Percentiles rank a stretch among this genome's conserved stretches.
phyloP scores from a whole-genome alignment of 2,797 vertebrate genomes.

The Phoeniculus purpureus region DNA sequence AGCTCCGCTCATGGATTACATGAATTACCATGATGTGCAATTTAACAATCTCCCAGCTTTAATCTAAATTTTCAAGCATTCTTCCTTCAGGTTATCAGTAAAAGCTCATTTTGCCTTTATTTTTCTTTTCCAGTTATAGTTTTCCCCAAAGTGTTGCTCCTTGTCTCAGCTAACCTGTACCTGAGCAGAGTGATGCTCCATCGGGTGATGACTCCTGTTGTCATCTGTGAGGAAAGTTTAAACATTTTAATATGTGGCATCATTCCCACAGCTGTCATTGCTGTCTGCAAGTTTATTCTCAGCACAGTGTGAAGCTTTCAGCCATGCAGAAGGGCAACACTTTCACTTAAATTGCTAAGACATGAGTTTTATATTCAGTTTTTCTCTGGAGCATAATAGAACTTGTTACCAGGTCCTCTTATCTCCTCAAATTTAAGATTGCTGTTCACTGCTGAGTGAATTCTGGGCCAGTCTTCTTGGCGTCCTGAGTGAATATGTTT shows the following conservation, averaged over 20 bases:
- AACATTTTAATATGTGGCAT: conserved; percentile 74
- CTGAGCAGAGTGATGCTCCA: conserved; percentile 64
- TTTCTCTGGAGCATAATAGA: conserved; percentile 45
- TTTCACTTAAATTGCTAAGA: conserved; percentile 74
- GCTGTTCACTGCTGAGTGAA: neutral
- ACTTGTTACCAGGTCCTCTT: conserved; percentile 41
- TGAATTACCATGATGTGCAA: neutral
- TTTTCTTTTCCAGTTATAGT: neutral
- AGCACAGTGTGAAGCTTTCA: conserved; percentile 76
- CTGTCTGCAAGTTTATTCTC: conserved; percentile 81
- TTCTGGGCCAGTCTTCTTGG: neutral
- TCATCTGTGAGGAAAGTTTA: conserved; percentile 61
- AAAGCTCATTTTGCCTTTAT: neutral
- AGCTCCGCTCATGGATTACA: conserved; percentile 8
- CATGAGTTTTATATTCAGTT: conserved; percentile 71
- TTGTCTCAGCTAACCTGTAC: conserved; percentile 40
- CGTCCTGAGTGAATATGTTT: neutral
- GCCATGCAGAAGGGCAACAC: conserved; percentile 78
- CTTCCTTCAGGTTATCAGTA: accelerated
- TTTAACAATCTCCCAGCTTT: neutral
- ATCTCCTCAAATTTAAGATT: neutral
- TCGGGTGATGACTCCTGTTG: conserved; percentile 70
- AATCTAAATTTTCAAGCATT: neutral
- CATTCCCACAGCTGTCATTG: conserved; percentile 81
- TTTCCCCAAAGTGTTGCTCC: neutral